Evolutionary conservation across 2,797 vertebrate genomes (phyloP).

Genomic region (Protosalanx chinensis): DNA sequence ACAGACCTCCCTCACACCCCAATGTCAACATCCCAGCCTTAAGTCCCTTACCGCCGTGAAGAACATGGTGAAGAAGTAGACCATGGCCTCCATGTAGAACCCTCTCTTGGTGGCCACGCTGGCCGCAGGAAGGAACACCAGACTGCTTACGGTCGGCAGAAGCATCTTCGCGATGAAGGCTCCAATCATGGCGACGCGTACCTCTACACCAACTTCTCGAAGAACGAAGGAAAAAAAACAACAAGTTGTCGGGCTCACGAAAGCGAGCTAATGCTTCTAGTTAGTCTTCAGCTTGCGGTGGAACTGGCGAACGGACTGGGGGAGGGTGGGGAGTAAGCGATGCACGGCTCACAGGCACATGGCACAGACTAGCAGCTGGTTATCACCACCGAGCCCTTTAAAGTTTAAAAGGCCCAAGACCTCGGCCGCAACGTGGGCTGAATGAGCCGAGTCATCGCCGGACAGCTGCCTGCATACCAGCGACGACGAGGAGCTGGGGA

Average conservation of each 20-base stretch:
- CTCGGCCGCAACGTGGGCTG: slow-evolving; percentile 24
- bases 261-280: neutral
- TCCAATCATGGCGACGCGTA: slow-evolving; percentile 74
- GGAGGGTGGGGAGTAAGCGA: neutral
- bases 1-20: neutral
- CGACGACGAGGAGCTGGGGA: slow-evolving; percentile 19
- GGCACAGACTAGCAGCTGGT: slow-evolving; percentile 63
- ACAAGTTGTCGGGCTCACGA: neutral
- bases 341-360: slow-evolving; percentile 20
- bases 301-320: neutral
- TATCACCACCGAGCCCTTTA: slow-evolving; percentile 63
- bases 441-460: slow-evolving; percentile 53
- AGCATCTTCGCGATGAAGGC: slow-evolving; percentile 89
- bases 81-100: slow-evolving; percentile 99
- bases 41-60: slow-evolving; percentile 86
- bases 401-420: slow-evolving; percentile 75
- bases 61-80: slow-evolving; percentile 98
- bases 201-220: no score
- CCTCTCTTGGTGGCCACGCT: slow-evolving; percentile 89
- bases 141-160: slow-evolving; percentile 89
- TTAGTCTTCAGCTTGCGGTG: neutral
- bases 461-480: slow-evolving; percentile 68
- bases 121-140: slow-evolving; percentile 87
- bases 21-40: neutral
- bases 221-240: neutral